Base-by-base conservation (phyloP, 2,888 invertebrate species). In the Pseudococcus jackbeardsleyi region DNA sequence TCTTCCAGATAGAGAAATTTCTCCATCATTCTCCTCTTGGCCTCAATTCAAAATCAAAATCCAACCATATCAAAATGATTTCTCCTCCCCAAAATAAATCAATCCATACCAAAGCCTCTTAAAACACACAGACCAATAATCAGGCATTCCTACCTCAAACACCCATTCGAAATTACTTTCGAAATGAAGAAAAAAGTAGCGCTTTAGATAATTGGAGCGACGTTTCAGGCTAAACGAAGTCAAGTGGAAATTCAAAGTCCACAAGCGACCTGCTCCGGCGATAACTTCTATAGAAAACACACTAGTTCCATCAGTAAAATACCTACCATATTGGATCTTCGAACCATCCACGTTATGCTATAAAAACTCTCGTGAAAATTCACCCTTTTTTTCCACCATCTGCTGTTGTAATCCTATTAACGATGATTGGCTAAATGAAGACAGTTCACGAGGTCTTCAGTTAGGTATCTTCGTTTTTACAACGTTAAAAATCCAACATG, bases 231-330 rank as follows among this genome's bases (percentile, higher is more conserved):
- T 26, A 26, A 68, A 68, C 22, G 68, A 68, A 68, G 68, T 26
- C 68, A 12, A 68, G 68, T 68, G 68, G 68, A 68, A 68, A 68
- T 68, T 68, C 22, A 68, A 68, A 22, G 68, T 68, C 68, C 68
- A 26, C 26, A 19, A 19, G 68, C 26, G 68, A 68, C 26, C 68
- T 11, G 68, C 68, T 68, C n/a, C 7, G 26, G 2, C 68, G 68
- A 68, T 68, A 26, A 11, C 26, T 68, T 68, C 22, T 7, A n/a
- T 54, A 54, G 54, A 54, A 54, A 54, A n/a, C 12, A 5, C 1
- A 54, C n/a, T 0, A 54, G 11, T 54, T 54, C n/a, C n/a, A n/a
- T n/a, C n/a, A 8, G 54, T n/a, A n/a, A 54, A n/a, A n/a, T 54
- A 7, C 7, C 7, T 54, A 26, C 26, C 9, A n/a, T 68, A 68